Base-by-base conservation (phyloP, 2,113 vertebrate genomes). In the Pyxicephalus adspersus region DNA sequence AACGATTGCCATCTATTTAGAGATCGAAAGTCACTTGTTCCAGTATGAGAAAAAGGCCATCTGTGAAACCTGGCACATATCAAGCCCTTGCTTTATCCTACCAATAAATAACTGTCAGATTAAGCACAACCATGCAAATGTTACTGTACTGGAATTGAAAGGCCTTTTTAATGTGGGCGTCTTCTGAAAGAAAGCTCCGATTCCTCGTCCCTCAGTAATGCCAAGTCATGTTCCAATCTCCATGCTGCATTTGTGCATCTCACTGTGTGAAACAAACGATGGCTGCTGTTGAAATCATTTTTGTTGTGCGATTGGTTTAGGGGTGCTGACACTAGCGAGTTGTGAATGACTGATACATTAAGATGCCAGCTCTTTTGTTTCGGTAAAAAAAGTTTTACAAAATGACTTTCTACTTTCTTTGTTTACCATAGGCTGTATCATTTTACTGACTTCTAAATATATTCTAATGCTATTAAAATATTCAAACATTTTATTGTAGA, bases 81-180 rank as follows among this genome's bases (percentile, higher is more conserved):
- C 84, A 78, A 84, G 58, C 83, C 86, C 55, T 72, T 45, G 50
- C 84, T 89, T 85, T 85, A 77, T 87, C 82, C 86, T 85, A 84
- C 82, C 82, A 87, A 89, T 90, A 89, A 91, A 88, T 91, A 88
- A 86, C 84, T 87, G 87, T 86, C 89, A 85, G 86, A 85, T 91
- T 88, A 89, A 87, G 87, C 45, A 72, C 3, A 80, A 83, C 75
- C 67, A 0, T 88, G 89, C 87, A 88, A 89, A 89, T 86, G 87
- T 86, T 91, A 86, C 90, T 87, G 85, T 89, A 90, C 71, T 83
- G 0, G 0, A 83, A 83, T 86, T 89, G 84, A 83, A 87, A 87
- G 85, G 71, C 83, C 84, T 20, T 78, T 89, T 90, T 89, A 58
- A 88, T 86, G 84, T 85, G 83, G 80, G 80, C 19, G 2, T 66